Evolutionary conservation across 2,113 vertebrate genomes (phyloP), one percentile per base, ranked within the genome.

Genomic region (Pterocles orientalis): DNA sequence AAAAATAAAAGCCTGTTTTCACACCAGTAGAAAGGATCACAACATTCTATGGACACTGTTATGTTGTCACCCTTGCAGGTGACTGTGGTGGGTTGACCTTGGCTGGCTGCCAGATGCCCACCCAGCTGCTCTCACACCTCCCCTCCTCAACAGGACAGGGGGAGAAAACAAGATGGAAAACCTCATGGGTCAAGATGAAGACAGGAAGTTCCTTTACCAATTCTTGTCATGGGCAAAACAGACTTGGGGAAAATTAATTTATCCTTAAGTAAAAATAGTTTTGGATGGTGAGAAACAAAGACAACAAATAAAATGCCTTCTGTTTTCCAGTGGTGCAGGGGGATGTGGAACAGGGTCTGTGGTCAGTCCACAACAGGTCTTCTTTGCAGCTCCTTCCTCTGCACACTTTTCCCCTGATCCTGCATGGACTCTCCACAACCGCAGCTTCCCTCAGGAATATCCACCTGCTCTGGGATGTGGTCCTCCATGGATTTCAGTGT

Each of bases 261-360:
- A 56, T 56, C 65, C 61, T 2, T 12, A 53, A 10, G 58, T 85
- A 62, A 36, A 68, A 62, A 36, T 33, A 61, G 25, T n/a, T 12
- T 25, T 69, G 26, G 20, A 64, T 45, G 31, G 25, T 34, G 20
- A 89, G 24, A 86, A 91, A 53, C 6, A 39, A 68, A 41, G 18
- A 39, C 8, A 48, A 66, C 62, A 54, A 9, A 45, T 61, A 66
- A 69, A 58, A 4, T 7, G 29, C 10, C 5, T 73, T 78, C 45
- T 0, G 20, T 8, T 47, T 3, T 39, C 10, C 41, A 65, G 5
- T 8, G 7, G 6, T 12, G 33, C 28, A 73, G 6, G 4, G 8
- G 33, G 28, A 33, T 12, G 12, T 14, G 20, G 6, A 66, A 54
- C 7, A 2, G 8, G 7, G 4, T 6, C 4, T 48, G 14, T 31